Conservation (phyloP, 2,888 invertebrate genomes). For the Magallana nippona region DNA sequence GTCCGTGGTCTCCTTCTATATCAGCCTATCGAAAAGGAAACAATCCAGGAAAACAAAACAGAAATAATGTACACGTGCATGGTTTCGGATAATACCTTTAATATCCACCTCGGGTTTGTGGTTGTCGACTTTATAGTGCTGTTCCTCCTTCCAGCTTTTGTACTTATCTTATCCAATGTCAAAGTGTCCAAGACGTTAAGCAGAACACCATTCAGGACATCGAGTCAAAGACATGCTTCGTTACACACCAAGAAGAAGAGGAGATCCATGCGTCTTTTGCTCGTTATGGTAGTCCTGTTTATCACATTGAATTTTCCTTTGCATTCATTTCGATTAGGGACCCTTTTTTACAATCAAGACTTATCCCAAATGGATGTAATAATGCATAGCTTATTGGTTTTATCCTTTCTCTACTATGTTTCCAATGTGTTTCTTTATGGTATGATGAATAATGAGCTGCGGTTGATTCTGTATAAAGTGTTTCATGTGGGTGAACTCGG, state of each 20-base stretch:
- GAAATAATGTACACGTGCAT: conserved; percentile 19
- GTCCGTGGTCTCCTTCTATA: conserved; percentile 34
- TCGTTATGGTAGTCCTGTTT: conserved; percentile 43
- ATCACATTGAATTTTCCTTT: conserved; percentile 44
- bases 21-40: neutral
- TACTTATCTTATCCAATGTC: conserved; percentile 38
- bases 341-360: neutral
- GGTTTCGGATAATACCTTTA: neutral
- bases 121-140: conserved; percentile 40
- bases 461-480: neutral
- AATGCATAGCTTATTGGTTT: conserved; percentile 23
- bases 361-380: neutral
- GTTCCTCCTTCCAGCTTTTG: conserved; percentile 28
- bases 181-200: conserved; percentile 23
- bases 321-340: conserved; percentile 29
- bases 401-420: conserved; percentile 41
- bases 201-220: neutral
- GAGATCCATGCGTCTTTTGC: conserved; percentile 39
- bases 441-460: conserved; percentile 34
- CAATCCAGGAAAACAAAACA: conserved; percentile 23
- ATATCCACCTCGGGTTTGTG: conserved; percentile 10
- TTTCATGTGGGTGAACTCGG: neutral
- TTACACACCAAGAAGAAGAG: conserved; percentile 17
- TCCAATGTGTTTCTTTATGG: conserved; percentile 47
- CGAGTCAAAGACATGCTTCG: neutral